Evolutionary conservation across 2,113 vertebrate genomes (phyloP), one percentile per base, ranked within the genome.

Genomic region (Datnioides undecimradiatus): DNA sequence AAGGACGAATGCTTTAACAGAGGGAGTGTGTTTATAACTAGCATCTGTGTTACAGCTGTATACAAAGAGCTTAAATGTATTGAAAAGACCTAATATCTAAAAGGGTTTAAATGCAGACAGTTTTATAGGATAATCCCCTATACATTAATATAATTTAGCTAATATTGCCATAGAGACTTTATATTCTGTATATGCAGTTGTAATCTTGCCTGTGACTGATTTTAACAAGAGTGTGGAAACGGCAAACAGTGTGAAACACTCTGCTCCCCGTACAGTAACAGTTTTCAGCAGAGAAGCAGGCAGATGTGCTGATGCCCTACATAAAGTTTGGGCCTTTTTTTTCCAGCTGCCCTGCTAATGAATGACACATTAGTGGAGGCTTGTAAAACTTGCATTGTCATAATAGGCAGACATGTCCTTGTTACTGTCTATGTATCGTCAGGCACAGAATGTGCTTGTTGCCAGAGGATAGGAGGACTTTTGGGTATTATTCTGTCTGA

Each of bases 361-460:
- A 85, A 34, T 73, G 82, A 73, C 73, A 75, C 66, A 58, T 84
- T 67, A 82, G 62, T 62, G 33, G 64, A 76, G 21, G 21, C 73
- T 83, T 90, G 79, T 82, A 74, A 69, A 88, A 69, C 45, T 41
- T 73, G 45, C 57, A 41, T 62, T 80, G 79, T 79, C 72, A 79
- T 73, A 59, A 45, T 60, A 49, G 29, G 67, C 68, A 65, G 55
- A 76, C 51, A 21, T 67, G 77, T 72, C 63, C 82, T 88, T 80
- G 79, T 83, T 84, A 79, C 54, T 52, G 54, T 48, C 63, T 45
- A 21, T 57, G 62, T 52, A 48, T 69, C 19, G 4, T 31, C 67
- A 73, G 64, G 82, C 58, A 68, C 43, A 49, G 72, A 65, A 57
- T 69, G 66, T 65, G 55, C 65, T 73, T n/a, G 25, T 79, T 70